These are phyloP conservation scores for Drosophila mimica DNA, from an alignment of 2,888 invertebrate genomes.

Conservation along the genomic window DNA sequence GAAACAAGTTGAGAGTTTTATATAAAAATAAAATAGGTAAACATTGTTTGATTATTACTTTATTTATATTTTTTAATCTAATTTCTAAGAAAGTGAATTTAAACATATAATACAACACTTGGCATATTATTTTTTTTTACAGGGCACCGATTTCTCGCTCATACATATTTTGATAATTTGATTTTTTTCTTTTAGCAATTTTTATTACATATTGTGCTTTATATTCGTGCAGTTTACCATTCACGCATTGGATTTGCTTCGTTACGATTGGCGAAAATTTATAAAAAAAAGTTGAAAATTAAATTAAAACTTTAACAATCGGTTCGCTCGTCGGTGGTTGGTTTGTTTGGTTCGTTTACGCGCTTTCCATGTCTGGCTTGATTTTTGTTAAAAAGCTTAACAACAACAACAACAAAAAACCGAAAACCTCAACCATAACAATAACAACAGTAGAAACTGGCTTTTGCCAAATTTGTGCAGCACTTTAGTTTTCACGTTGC, in stretches of 20 bases:
- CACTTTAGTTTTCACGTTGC: slow-evolving; percentile 23
- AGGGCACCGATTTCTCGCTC: slow-evolving; percentile 18
- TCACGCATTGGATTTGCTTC: slow-evolving; percentile 57
- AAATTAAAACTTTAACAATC: slow-evolving; percentile 58
- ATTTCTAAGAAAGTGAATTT: not conserved
- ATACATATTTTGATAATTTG: slow-evolving; percentile 1
- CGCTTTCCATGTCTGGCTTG: slow-evolving; percentile 59
- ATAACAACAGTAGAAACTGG: slow-evolving; percentile 46
- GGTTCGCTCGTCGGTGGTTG: slow-evolving; percentile 7
- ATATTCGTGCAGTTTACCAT: slow-evolving; percentile 57
- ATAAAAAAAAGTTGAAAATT: slow-evolving; percentile 38
- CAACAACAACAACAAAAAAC: slow-evolving; percentile 17
- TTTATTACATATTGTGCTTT: slow-evolving; percentile 54
- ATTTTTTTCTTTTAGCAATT: slow-evolving; percentile 23
- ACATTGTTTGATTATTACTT: not conserved
- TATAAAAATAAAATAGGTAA: not conserved
- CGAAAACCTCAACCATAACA: slow-evolving; percentile 13
- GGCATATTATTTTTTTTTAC: not conserved
- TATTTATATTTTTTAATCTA: not conserved
- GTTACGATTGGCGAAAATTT: slow-evolving; percentile 43
- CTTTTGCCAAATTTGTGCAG: slow-evolving; percentile 69
- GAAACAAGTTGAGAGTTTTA: not conserved
- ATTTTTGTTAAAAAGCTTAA: slow-evolving; percentile 21
- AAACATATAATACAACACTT: not conserved
- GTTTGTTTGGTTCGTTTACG: slow-evolving; percentile 39